A percentile compares a stretch with the other conserved stretches of the same genome.
Conservation (phyloP, 2,888 invertebrate species). For the Patella caerulea region DNA sequence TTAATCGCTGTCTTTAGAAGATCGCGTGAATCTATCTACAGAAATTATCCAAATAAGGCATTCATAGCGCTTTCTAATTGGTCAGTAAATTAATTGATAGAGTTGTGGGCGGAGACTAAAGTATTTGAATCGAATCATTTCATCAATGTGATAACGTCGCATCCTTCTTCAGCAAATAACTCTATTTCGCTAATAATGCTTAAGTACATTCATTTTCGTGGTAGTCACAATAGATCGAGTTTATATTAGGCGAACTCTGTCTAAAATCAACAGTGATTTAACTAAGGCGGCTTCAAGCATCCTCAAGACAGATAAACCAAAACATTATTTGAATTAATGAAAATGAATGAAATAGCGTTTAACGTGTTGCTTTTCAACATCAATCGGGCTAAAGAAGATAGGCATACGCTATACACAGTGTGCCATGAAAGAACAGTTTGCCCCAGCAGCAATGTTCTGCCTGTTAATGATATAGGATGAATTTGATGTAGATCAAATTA, state of each 20-base stretch:
- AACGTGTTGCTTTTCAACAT: no score
- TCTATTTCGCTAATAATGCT: slow-evolving; percentile 1
- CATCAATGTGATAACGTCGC: background rate
- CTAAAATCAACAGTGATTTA: background rate
- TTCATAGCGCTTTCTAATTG: slow-evolving; percentile 22
- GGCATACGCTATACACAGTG: no score
- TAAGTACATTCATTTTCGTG: slow-evolving; percentile 10
- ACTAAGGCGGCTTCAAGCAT: background rate
- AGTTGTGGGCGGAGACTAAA: slow-evolving; percentile 16
- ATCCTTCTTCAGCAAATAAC: background rate
- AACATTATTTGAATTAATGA: no score
- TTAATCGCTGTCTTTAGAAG: background rate
- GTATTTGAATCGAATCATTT: background rate
- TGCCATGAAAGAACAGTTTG: no score
- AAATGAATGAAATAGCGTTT: no score
- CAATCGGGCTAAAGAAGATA: no score
- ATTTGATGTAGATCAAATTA: no score
- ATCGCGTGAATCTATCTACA: background rate
- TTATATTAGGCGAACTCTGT: background rate
- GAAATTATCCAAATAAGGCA: slow-evolving; percentile 26
- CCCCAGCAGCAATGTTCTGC: no score
- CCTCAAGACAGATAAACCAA: background rate
- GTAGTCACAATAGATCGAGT: background rate
- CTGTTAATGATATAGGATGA: no score
- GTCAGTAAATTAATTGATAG: slow-evolving; percentile 24